These are phyloP conservation scores for Octonoba sinensis DNA, from an alignment of 2,888 invertebrate species.

Conservation along the genomic window DNA sequence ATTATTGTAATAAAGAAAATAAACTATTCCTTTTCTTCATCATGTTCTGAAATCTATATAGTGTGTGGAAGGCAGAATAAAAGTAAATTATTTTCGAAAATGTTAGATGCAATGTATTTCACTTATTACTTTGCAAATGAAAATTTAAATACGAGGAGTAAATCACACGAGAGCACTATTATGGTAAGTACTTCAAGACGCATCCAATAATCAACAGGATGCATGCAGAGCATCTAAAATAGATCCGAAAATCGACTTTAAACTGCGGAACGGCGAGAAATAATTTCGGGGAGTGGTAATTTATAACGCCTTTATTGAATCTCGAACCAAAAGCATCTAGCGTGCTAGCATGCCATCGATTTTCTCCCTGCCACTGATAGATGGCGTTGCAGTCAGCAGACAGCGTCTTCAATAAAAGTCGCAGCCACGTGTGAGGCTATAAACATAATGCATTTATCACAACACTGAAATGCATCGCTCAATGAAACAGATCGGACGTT, in stretches of 20 bases:
- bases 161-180: too few relatives aligned
- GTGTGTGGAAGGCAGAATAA: too few relatives aligned
- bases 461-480: slow-evolving; percentile 9
- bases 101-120: too few relatives aligned
- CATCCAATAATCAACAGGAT: too few relatives aligned
- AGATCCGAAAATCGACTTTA: slow-evolving; percentile 17
- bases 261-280: slow-evolving; percentile 17
- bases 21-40: too few relatives aligned
- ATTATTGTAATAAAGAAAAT: too few relatives aligned
- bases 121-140: too few relatives aligned
- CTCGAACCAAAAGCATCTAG: not conserved
- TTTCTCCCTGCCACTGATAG: slow-evolving; percentile 14
- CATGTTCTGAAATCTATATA: too few relatives aligned
- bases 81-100: too few relatives aligned
- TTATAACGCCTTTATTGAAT: slow-evolving; percentile 42
- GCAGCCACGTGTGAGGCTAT: slow-evolving; percentile 14
- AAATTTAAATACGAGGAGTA: too few relatives aligned
- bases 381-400: slow-evolving; percentile 15
- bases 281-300: slow-evolving; percentile 38
- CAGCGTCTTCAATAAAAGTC: slow-evolving; percentile 1
- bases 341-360: slow-evolving; percentile 10
- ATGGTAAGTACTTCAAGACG: too few relatives aligned
- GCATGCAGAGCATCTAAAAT: too few relatives aligned
- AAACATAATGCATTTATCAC: slow-evolving; percentile 16
- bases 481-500: slow-evolving; percentile 22